A percentile compares a stretch with the other conserved stretches of the same genome.
phyloP scores from a whole-genome alignment of 2,888 invertebrate genomes.

The Tupiocoris notatus region DNA sequence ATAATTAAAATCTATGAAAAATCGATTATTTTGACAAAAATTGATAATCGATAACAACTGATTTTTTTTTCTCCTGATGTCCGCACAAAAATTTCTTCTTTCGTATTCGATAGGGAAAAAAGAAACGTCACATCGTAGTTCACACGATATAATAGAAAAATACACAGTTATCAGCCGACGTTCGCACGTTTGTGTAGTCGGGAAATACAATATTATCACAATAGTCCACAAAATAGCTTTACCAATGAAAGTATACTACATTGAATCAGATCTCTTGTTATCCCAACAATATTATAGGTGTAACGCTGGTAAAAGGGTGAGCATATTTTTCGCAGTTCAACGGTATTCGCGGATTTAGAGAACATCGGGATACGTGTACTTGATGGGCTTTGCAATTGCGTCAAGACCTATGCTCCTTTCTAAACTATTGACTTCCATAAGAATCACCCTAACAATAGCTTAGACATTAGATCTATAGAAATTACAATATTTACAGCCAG shows the following conservation, averaged over 20 bases:
- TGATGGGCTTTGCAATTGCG: neutral
- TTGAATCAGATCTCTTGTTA: neutral
- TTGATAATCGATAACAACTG: no score
- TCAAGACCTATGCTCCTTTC: neutral
- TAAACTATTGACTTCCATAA: slow-evolving; percentile 18
- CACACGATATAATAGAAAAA: slow-evolving; percentile 34
- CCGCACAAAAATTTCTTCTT: no score
- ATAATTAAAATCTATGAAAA: no score
- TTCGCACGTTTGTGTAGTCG: slow-evolving; percentile 16
- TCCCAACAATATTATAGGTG: neutral
- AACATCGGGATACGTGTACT: no score
- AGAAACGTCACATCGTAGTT: neutral
- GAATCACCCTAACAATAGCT: slow-evolving; percentile 9
- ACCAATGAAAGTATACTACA: neutral
- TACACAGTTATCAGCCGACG: slow-evolving; percentile 27
- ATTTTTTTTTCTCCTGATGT: no score
- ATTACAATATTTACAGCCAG: neutral
- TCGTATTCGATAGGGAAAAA: no score
- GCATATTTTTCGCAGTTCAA: no score
- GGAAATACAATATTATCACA: slow-evolving; percentile 34
- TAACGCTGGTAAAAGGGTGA: no score
- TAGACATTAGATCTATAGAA: neutral
- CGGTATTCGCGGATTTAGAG: no score
- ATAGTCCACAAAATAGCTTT: slow-evolving; percentile 29
- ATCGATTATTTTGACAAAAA: no score